Evolutionary conservation across 1,140 invertebrate genomes (phyloP).

Genomic region (Leguminivora glycinivorella): DNA sequence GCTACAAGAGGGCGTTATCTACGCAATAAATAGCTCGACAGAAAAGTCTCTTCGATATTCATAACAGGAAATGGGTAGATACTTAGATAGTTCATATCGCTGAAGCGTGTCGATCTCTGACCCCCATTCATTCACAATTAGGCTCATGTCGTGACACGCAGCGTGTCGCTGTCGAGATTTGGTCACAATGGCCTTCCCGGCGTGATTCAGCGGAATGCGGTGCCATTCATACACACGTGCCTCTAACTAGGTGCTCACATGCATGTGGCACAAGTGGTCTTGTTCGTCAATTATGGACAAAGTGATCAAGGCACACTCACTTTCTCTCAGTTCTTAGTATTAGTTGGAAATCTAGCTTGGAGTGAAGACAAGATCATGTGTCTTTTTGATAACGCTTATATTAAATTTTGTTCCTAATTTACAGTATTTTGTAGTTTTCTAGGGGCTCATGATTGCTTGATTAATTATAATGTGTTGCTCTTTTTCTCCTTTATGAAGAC

Average conservation of each 20-base stretch:
- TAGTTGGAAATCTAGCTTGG: too few species aligned
- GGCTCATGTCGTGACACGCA: slow-evolving; percentile 57
- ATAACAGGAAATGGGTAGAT: slow-evolving; percentile 62
- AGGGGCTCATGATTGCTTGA: too few species aligned
- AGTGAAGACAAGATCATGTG: too few species aligned
- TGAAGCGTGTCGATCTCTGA: slow-evolving; percentile 64
- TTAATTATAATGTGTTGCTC: too few species aligned
- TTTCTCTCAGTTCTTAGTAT: neutral
- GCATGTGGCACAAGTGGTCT: slow-evolving; percentile 22
- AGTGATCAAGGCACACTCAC: slow-evolving; percentile 15
- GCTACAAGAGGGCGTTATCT: slow-evolving; percentile 18
- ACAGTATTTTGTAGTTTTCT: too few species aligned
- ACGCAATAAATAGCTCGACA: slow-evolving; percentile 19
- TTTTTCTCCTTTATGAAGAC: too few species aligned
- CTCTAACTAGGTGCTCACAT: slow-evolving; percentile 19
- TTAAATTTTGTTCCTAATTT: too few species aligned
- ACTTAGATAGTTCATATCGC: slow-evolving; percentile 54
- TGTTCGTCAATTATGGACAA: slow-evolving; percentile 15
- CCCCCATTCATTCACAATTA: slow-evolving; percentile 75
- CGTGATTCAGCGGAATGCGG: slow-evolving; percentile 64
- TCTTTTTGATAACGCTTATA: too few species aligned
- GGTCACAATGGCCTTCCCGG: slow-evolving; percentile 74
- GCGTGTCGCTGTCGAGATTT: slow-evolving; percentile 58
- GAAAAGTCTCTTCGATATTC: slow-evolving; percentile 42
- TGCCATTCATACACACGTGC: slow-evolving; percentile 59